Conservation (phyloP, 35 echinoderm and acorn worm genomes). For the Lytechinus variegatus region DNA sequence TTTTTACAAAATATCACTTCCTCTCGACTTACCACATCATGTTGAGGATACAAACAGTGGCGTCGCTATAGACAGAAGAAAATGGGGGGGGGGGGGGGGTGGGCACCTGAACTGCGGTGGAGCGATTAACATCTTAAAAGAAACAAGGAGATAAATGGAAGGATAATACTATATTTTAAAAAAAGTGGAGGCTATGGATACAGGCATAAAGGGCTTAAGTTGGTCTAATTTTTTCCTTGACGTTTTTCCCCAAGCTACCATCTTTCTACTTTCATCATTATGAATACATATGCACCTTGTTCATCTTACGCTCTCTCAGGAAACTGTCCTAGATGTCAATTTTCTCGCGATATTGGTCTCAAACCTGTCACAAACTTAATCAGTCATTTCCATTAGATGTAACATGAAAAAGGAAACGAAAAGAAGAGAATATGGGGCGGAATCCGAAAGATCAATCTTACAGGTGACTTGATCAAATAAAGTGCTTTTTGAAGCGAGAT, state of each 20-base stretch:
- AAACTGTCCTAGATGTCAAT: not conserved
- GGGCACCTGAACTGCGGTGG: too few relatives aligned
- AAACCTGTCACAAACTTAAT: conserved; percentile 13
- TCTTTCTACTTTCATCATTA: too few relatives aligned
- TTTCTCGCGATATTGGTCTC: not conserved
- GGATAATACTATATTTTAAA: too few relatives aligned
- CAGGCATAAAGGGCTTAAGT: too few relatives aligned
- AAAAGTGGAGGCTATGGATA: too few relatives aligned
- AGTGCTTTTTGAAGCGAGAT: not conserved
- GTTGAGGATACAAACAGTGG: not conserved
- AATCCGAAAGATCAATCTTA: not conserved
- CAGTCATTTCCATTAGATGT: not conserved
- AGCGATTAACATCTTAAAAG: too few relatives aligned
- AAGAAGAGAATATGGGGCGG: not conserved
- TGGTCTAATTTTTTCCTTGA: too few relatives aligned
- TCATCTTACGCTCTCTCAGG: not conserved
- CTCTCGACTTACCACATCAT: not conserved
- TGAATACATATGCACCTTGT: too few relatives aligned
- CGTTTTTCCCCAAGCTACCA: too few relatives aligned
- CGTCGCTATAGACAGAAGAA: too few relatives aligned
- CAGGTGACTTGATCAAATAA: not conserved
- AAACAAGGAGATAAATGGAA: too few relatives aligned
- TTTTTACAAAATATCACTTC: not conserved
- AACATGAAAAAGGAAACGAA: not conserved
- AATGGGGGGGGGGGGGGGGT: too few relatives aligned